Base-by-base conservation (phyloP, 1,140 invertebrate species). In the Ptiloglossa arizonensis region DNA sequence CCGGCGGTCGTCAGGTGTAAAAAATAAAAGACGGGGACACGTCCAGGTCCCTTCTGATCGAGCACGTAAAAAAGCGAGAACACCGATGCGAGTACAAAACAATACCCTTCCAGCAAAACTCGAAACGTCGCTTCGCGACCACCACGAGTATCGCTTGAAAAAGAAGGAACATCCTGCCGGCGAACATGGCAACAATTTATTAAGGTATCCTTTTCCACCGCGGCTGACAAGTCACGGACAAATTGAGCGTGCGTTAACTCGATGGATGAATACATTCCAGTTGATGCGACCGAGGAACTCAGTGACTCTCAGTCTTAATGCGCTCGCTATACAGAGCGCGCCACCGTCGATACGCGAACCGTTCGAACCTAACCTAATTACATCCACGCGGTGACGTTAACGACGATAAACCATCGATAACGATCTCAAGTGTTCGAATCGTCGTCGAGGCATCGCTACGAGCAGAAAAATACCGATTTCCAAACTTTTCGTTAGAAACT, bases 221-320 rank as follows among this genome's bases (percentile, higher is more conserved):
- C 44, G 71, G 38, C 67, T 86, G 83, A 86, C 83, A 85, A 79
- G 79, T 72, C 70, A 35, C 75, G 70, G 83, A 86, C 83, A 86
- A 86, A 86, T 86, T 86, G 83, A 86, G 62, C 71, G 79, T 84
- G 83, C 71, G 83, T 86, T 86, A 85, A 85, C 83, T 81, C 83
- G 82, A 85, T 84, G 82, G 56, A 85, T 85, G 82, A 85, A 85
- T 85, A 85, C 82, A 84, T 85, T 84, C 64, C 68, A 41, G 54
- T 79, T 78, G 79, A 85, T 81, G 70, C 70, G 74, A 71, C 60
- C 71, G 70, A 77, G 59, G 64, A 62, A 81, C 67, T 52, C 83
- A 85, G 83, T 78, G 83, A 81, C 62, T 85, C 83, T 85, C 83
- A 85, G 48, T 62, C 64, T 82, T 69, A 78, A 73, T 69, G 69